These are phyloP conservation scores for Scotopteryx bipunctaria DNA, from an alignment of 2,888 invertebrate genomes.

Conservation along the genomic window DNA sequence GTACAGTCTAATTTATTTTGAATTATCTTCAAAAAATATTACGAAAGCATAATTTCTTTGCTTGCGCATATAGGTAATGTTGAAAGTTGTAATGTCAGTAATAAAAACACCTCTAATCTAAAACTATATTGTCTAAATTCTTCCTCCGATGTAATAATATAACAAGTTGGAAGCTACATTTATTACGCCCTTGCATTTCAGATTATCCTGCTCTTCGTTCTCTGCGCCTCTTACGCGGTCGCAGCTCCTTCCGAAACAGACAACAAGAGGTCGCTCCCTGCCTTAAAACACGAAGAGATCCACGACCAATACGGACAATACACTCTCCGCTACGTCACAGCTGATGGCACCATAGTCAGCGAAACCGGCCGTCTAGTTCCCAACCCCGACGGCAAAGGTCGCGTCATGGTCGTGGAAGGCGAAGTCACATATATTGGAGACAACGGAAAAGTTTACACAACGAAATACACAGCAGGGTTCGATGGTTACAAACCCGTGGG, in stretches of 20 bases:
- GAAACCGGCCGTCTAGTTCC: constrained; percentile 52
- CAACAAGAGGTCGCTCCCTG: constrained; percentile 40
- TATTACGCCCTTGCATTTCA: constrained; percentile 18
- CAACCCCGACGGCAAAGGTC: constrained; percentile 42
- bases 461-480: constrained; percentile 46
- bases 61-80: no score
- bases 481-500: constrained; percentile 46
- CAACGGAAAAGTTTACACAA: constrained; percentile 47
- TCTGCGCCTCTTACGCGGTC: constrained; percentile 20
- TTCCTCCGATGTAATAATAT: no score
- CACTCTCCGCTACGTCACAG: constrained; percentile 54
- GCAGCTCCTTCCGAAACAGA: constrained; percentile 24
- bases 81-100: no score
- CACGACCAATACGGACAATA: constrained; percentile 57
- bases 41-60: no score
- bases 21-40: no score
- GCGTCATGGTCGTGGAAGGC: constrained; percentile 51
- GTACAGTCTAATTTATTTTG: no score
- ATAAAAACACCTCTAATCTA: no score
- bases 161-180: not conserved
- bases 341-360: constrained; percentile 53
- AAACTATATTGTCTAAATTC: no score
- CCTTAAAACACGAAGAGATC: constrained; percentile 52
- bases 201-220: constrained; percentile 18
- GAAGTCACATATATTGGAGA: constrained; percentile 49